Percentiles rank a stretch among this genome's conserved stretches.
phyloP scores from a whole-genome alignment of 2,888 invertebrate species.

The Mechanitis messenoides region DNA sequence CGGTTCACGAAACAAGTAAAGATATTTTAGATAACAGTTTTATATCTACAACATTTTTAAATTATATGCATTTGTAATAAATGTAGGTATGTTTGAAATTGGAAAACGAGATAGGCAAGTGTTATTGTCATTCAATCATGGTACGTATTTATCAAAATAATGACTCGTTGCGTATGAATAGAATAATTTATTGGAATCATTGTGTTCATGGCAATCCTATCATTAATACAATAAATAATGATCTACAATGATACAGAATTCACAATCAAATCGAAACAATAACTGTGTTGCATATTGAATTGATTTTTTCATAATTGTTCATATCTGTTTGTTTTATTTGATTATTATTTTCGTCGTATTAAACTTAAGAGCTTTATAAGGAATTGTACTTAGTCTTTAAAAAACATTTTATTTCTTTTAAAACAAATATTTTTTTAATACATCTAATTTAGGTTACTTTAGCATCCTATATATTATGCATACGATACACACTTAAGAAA shows the following conservation, averaged over 20 bases:
- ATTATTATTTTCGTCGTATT: too few relatives aligned
- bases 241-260: not conserved
- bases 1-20: constrained; percentile 2
- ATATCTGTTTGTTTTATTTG: not conserved
- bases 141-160: constrained; percentile 24
- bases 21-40: not conserved
- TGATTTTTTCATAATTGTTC: not conserved
- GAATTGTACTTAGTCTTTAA: too few relatives aligned
- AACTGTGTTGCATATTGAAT: constrained; percentile 2
- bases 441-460: too few relatives aligned
- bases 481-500: too few relatives aligned
- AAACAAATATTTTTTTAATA: too few relatives aligned
- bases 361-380: too few relatives aligned
- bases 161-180: constrained; percentile 29
- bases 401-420: too few relatives aligned
- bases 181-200: constrained; percentile 32
- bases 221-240: constrained; percentile 34
- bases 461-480: too few relatives aligned
- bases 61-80: not conserved
- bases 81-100: not conserved
- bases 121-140: constrained; percentile 17
- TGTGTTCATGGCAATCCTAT: constrained; percentile 25
- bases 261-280: not conserved
- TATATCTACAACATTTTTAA: not conserved
- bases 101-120: not conserved